Conservation (phyloP, 2,888 invertebrate species). For the Ceraclea dissimilis region DNA sequence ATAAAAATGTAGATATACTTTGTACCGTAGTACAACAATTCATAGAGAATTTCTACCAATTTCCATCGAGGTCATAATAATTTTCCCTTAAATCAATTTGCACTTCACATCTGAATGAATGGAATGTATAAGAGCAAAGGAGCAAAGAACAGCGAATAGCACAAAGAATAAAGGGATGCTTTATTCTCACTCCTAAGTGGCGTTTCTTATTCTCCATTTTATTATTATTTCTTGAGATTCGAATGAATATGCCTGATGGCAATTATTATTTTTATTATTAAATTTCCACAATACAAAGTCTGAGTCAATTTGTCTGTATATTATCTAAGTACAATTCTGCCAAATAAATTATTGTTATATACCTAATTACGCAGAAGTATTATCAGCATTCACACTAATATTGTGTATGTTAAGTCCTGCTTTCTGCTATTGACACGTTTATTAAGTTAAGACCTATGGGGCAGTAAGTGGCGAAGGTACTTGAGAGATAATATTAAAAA, state of each 20-base stretch:
- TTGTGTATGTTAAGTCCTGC: too few relatives aligned
- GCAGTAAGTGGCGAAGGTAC: too few relatives aligned
- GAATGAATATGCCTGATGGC: constrained; percentile 11
- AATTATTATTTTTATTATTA: constrained; percentile 24
- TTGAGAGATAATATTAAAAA: too few relatives aligned
- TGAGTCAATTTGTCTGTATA: neutral
- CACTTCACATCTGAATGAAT: constrained; percentile 29
- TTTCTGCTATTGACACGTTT: too few relatives aligned
- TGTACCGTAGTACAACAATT: neutral
- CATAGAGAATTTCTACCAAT: constrained; percentile 1
- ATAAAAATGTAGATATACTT: neutral
- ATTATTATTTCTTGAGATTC: constrained; percentile 1
- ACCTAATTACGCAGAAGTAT: too few relatives aligned
- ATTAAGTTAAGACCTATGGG: too few relatives aligned
- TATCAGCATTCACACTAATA: too few relatives aligned
- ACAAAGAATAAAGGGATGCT: neutral
- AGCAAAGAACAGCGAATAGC: constrained; percentile 5
- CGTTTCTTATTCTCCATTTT: neutral
- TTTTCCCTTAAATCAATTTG: constrained; percentile 25
- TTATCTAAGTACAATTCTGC: too few relatives aligned
- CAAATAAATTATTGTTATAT: too few relatives aligned
- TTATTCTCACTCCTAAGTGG: constrained; percentile 2
- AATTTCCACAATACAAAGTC: constrained; percentile 13
- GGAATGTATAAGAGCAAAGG: too few relatives aligned
- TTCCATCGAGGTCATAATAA: constrained; percentile 19